Evolutionary conservation across 30 jellyfish, hydroid and myxozoan species (phyloP).

Genomic region (Morbakka virulenta): DNA sequence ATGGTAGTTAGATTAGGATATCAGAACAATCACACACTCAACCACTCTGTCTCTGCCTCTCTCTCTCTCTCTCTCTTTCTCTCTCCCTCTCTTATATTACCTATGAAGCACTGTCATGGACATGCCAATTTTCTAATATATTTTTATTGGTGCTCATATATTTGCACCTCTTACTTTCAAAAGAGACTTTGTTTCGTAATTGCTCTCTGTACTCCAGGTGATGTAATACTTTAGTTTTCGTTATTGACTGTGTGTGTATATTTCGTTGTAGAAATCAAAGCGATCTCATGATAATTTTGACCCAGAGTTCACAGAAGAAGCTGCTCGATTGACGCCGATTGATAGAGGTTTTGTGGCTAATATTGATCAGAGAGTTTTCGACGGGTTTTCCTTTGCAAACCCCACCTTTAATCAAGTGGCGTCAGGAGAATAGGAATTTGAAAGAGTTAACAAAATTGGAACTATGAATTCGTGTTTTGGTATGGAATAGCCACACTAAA

Average conservation of each 20-base stretch:
- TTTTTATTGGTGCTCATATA: too few relatives aligned
- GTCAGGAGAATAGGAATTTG: neutral
- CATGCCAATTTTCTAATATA: too few relatives aligned
- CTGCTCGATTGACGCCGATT: slow-evolving; percentile 94
- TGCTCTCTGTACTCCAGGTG: neutral
- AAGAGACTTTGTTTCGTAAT: too few relatives aligned
- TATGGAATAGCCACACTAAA: too few relatives aligned
- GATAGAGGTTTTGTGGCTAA: slow-evolving; percentile 90
- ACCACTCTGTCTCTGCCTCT: too few relatives aligned
- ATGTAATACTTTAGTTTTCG: neutral
- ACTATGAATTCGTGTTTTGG: too few relatives aligned
- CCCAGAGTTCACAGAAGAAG: slow-evolving; percentile 97
- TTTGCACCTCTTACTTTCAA: too few relatives aligned
- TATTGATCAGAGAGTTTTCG: slow-evolving; percentile 96
- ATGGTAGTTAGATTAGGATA: too few relatives aligned
- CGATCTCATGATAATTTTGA: slow-evolving; percentile 96
- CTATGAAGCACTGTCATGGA: too few relatives aligned
- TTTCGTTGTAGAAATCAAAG: slow-evolving; percentile 70
- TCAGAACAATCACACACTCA: too few relatives aligned
- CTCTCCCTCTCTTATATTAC: too few relatives aligned
- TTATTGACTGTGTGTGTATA: neutral
- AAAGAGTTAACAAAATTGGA: too few relatives aligned
- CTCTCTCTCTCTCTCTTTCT: neutral
- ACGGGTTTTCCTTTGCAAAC: slow-evolving; percentile 86
- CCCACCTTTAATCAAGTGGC: slow-evolving; percentile 37